phyloP scores from a whole-genome alignment of 2,113 vertebrate genomes.

The Gobio gobio region DNA sequence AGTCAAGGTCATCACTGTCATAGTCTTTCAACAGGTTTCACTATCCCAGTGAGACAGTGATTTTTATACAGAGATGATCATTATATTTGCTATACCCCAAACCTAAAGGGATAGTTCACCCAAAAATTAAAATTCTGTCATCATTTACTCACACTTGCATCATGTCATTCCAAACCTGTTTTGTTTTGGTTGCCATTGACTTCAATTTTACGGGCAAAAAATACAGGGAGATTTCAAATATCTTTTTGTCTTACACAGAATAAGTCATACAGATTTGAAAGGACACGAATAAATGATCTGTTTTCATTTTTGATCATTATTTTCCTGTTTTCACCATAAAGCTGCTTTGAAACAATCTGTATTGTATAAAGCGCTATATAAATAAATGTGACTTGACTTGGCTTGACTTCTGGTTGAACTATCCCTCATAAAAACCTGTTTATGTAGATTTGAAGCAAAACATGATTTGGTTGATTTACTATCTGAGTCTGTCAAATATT shows the following conservation, averaged over 20 bases:
- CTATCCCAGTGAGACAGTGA: background rate
- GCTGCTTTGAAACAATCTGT: no score
- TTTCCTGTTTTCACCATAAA: no score
- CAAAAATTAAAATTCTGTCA: no score
- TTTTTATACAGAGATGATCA: no score
- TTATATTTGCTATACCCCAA: no score
- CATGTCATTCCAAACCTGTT: no score
- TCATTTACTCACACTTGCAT: no score
- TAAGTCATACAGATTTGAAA: background rate
- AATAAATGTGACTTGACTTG: no score
- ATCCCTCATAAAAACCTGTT: background rate
- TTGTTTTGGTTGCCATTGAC: background rate
- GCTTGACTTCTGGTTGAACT: background rate
- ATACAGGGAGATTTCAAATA: background rate
- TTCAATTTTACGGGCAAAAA: background rate
- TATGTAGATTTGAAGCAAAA: background rate
- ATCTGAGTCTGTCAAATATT: background rate
- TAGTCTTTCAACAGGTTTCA: background rate
- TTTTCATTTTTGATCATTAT: background rate
- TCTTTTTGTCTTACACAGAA: background rate
- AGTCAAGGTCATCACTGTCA: background rate
- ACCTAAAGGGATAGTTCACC: no score
- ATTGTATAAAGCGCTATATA: no score
- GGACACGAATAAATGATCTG: background rate
- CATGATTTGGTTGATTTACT: background rate